These are phyloP conservation scores for Hydrolagus affinis DNA, from an alignment of 2,113 vertebrate species.

Conservation along the genomic window DNA sequence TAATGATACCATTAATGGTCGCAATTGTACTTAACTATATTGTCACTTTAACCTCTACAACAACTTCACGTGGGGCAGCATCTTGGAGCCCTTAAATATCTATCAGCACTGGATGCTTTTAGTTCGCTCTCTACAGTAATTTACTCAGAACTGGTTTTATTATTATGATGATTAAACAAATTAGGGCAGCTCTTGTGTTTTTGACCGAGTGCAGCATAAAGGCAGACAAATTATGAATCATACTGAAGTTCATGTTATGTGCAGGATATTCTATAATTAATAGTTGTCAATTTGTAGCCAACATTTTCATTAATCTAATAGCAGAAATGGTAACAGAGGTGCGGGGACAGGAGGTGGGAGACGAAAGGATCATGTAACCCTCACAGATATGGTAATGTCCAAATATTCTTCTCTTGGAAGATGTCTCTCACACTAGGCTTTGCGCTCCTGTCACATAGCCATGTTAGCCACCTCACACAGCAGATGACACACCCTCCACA, in stretches of 20 bases:
- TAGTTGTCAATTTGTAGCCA: neutral
- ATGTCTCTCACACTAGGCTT: too few species aligned
- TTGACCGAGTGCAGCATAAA: neutral
- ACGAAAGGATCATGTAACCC: too few species aligned
- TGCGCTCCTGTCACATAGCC: too few species aligned
- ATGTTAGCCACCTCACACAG: neutral
- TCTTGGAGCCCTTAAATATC: too few species aligned
- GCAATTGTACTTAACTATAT: too few species aligned
- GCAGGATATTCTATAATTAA: neutral
- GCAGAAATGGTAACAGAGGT: neutral
- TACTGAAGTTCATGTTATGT: neutral
- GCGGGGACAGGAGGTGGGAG: too few species aligned
- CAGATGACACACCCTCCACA: conserved; percentile 5
- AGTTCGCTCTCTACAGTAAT: neutral
- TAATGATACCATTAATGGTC: too few species aligned
- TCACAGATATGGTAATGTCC: too few species aligned
- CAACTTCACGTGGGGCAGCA: too few species aligned
- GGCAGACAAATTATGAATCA: neutral
- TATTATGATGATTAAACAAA: neutral
- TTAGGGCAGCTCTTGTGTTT: neutral
- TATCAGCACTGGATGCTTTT: neutral
- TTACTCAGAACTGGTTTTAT: neutral
- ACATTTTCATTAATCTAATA: neutral
- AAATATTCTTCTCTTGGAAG: too few species aligned
- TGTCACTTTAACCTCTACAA: too few species aligned